Percentiles rank a stretch among this genome's conserved stretches.
Conservation (phyloP, 2,888 invertebrate genomes). For the Microctonus hyperodae region DNA sequence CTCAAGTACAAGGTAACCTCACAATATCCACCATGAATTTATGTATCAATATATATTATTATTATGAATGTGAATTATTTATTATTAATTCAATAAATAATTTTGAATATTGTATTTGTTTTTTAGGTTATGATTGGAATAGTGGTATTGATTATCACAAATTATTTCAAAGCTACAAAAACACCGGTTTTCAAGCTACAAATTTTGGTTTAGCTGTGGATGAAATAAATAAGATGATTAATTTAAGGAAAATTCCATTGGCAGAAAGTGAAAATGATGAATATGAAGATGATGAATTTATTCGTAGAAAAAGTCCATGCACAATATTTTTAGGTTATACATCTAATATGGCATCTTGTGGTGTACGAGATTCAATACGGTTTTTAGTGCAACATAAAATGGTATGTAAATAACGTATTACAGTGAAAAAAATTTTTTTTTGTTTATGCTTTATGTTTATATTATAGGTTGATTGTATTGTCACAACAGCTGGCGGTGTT, state of each 20-base stretch:
- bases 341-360: conserved; percentile 96
- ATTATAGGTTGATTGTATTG: conserved; percentile 87
- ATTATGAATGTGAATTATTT: conserved; percentile 7
- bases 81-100: not conserved
- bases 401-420: conserved; percentile 58
- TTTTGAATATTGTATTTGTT: conserved; percentile 11
- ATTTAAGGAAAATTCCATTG: conserved; percentile 71
- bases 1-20: conserved; percentile 67
- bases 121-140: conserved; percentile 91
- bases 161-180: conserved; percentile 79
- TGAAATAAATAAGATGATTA: conserved; percentile 90
- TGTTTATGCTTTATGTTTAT: no score
- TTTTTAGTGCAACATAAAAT: conserved; percentile 87
- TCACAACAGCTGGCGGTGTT: conserved; percentile 96
- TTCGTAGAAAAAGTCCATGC: conserved; percentile 79
- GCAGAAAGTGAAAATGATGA: conserved; percentile 72
- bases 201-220: conserved; percentile 90
- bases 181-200: conserved; percentile 97
- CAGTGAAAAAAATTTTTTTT: not conserved
- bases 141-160: conserved; percentile 85
- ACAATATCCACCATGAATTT: not conserved
- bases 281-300: conserved; percentile 82
- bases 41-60: conserved; percentile 10
- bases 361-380: conserved; percentile 88
- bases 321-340: conserved; percentile 98